Evolutionary conservation across 2,888 invertebrate genomes (phyloP), one percentile per base, ranked within the genome.

Genomic region (Epiblema foenella): DNA sequence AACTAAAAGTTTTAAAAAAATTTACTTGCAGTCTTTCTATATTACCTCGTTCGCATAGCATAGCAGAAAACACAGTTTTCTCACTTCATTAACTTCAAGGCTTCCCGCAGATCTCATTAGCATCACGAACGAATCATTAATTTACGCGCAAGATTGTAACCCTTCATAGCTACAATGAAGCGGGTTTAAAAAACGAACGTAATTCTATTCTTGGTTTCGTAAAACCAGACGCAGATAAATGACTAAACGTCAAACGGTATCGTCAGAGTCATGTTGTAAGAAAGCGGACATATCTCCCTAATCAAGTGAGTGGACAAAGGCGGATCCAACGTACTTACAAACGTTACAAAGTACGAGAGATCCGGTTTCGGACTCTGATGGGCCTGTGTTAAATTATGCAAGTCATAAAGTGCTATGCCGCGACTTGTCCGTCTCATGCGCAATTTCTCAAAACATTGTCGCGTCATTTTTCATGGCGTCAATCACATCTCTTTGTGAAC

Each of bases 381-480:
- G 82, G 77, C 79, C 84, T 78, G 76, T 86, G 88, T 88, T 88
- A 90, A 90, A 90, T 91, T 89, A 90, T 91, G 89, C 89, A 87
- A 87, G 92, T 89, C 89, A 93, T 93, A 91, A 91, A 93, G 86
- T 84, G 82, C 83, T 81, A 87, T 89, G 87, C 85, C 85, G 76
- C 84, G 82, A 84, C 85, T 83, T 80, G 82, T 84, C 85, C 84
- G 83, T 82, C 82, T 85, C 76, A 76, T 87, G 86, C 82, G 88
- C 88, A 86, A 91, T 91, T 92, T 91, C 89, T 92, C 92, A 90
- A 88, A 92, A 92, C 89, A 87, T 91, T 91, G 88, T 91, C 90
- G 90, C 90, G 79, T 92, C 93, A 93, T 93, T 93, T 92, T 89
- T 93, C 93, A 92, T 90, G 89, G 90, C 92, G 86, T 93, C 93